phyloP scores from a whole-genome alignment of 2,888 invertebrate genomes.

The Carterocephalus palaemon region DNA sequence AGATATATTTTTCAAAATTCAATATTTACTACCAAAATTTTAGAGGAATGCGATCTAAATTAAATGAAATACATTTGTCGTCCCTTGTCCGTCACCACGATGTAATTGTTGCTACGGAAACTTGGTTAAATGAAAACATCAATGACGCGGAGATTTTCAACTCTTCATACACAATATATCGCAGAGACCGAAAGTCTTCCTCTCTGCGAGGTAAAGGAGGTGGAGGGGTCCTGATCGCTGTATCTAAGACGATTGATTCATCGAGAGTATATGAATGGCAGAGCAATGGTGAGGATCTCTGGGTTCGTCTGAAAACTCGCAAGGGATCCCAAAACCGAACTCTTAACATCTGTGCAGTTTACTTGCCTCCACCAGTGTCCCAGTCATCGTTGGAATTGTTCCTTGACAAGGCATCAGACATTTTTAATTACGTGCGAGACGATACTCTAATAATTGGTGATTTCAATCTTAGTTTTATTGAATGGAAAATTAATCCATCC shows the following conservation, averaged over 20 bases:
- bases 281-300: conserved; percentile 22
- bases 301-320: background rate
- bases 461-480: conserved; percentile 3
- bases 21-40: conserved; percentile 3
- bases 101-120: background rate
- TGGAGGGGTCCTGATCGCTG: conserved; percentile 22
- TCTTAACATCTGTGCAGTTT: conserved; percentile 16
- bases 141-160: conserved; percentile 1
- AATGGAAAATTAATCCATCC: too few relatives aligned
- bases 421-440: too few relatives aligned
- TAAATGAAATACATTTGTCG: background rate
- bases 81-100: background rate
- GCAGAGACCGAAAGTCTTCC: conserved; percentile 2
- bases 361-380: conserved; percentile 24
- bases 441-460: too few relatives aligned
- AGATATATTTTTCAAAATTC: too few relatives aligned
- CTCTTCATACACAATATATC: background rate
- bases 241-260: conserved; percentile 7
- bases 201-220: conserved; percentile 3
- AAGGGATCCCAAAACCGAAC: background rate
- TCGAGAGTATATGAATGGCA: background rate
- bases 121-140: conserved; percentile 5
- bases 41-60: conserved; percentile 4
- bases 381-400: conserved; percentile 18
- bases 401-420: background rate